Evolutionary conservation across 2,113 vertebrate species (phyloP).

Genomic region (Pelvicachromis taeniatus): DNA sequence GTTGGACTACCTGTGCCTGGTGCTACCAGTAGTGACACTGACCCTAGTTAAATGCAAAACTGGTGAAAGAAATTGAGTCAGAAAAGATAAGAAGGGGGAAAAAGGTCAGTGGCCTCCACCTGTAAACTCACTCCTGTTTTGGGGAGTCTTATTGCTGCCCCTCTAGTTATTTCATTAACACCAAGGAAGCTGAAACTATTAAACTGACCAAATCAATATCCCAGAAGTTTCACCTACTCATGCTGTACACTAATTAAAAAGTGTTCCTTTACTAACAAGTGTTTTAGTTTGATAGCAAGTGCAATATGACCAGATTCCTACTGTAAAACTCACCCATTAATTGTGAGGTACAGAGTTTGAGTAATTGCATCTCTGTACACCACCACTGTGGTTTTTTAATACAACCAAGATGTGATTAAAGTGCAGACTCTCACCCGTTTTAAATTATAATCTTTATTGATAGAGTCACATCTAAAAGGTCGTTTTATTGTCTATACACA

Average conservation of each 20-base stretch:
- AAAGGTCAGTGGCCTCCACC: background rate
- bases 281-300: background rate
- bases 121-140: background rate
- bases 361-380: background rate
- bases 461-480: background rate
- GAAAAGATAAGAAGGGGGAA: background rate
- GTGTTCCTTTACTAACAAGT: background rate
- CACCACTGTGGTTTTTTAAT: background rate
- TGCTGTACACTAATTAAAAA: background rate
- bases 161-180: background rate
- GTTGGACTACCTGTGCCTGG: too few species aligned
- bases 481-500: background rate
- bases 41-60: background rate
- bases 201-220: background rate
- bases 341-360: fast-evolving
- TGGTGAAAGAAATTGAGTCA: background rate
- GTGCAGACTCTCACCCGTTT: background rate
- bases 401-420: background rate
- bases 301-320: background rate
- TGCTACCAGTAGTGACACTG: background rate
- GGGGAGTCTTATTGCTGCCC: background rate
- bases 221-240: fast-evolving
- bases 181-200: background rate
- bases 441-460: constrained; percentile 16
- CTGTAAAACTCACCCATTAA: fast-evolving